Evolutionary conservation across 2,888 invertebrate species (phyloP).

Genomic region (Eilema caniola): DNA sequence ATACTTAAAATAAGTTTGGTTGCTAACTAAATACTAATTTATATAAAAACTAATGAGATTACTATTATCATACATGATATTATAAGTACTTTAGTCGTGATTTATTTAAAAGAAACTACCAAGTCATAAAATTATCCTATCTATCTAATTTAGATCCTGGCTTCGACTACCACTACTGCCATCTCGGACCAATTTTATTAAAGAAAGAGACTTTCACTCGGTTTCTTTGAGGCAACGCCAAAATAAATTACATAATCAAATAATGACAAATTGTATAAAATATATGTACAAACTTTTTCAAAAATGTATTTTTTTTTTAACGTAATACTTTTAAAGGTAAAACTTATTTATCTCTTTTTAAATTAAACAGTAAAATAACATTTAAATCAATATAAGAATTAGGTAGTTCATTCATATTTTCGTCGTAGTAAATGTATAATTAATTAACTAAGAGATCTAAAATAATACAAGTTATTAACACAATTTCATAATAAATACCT

Average conservation of each 20-base stretch:
- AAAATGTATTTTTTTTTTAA: background rate
- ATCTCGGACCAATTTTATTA: background rate
- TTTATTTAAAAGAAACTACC: background rate
- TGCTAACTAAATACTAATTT: slow-evolving; percentile 10
- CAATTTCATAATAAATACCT: slow-evolving; percentile 20
- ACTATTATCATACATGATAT: slow-evolving; percentile 26
- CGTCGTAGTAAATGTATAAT: background rate
- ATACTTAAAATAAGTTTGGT: background rate
- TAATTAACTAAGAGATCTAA: slow-evolving; percentile 8
- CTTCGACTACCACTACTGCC: background rate
- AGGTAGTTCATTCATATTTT: background rate
- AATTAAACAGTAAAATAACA: background rate
- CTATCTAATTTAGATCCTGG: background rate
- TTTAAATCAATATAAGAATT: background rate
- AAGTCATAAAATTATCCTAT: no score
- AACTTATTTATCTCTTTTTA: background rate
- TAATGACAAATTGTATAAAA: background rate
- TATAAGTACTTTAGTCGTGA: slow-evolving; percentile 36
- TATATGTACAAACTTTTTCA: background rate
- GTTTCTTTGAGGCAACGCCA: background rate
- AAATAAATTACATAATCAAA: background rate
- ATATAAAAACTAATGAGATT: slow-evolving; percentile 45
- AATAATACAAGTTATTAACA: slow-evolving; percentile 12
- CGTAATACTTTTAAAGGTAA: background rate
- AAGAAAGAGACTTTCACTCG: background rate